Evolutionary conservation across 1,140 invertebrate species (phyloP).

Genomic region (Drosophila yakuba): DNA sequence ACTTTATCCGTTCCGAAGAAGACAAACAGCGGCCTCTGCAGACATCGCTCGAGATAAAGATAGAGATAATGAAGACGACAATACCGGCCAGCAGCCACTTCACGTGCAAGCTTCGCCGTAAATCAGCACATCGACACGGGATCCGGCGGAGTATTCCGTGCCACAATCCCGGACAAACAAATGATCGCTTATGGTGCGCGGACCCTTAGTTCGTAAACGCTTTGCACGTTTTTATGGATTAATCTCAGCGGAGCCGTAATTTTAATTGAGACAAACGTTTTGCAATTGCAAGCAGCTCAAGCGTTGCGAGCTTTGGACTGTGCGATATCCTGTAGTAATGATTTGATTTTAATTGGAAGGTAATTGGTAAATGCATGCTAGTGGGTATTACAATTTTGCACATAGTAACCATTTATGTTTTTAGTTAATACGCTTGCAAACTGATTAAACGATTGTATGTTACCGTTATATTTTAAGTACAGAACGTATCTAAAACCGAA

Average conservation of each 20-base stretch:
- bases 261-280: conserved; percentile 57
- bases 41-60: conserved; percentile 46
- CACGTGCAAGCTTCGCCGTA: conserved; percentile 63
- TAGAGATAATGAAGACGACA: conserved; percentile 23
- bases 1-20: conserved; percentile 60
- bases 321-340: conserved; percentile 4
- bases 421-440: too few species aligned
- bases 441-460: neutral
- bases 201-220: conserved; percentile 27
- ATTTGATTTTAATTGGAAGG: neutral
- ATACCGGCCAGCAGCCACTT: conserved; percentile 49
- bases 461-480: neutral
- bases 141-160: conserved; percentile 6
- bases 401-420: too few species aligned
- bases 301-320: neutral
- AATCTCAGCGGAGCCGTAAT: conserved; percentile 55
- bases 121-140: conserved; percentile 64
- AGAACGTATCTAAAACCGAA: neutral
- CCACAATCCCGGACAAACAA: conserved; percentile 30
- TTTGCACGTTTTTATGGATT: conserved; percentile 64
- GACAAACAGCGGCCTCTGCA: conserved; percentile 62
- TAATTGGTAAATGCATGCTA: too few species aligned
- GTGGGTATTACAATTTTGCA: too few species aligned
- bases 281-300: conserved; percentile 27
- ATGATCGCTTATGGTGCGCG: conserved; percentile 37